Base-by-base conservation (phyloP, 2,797 vertebrate species). In the Acestrorhynchus altus region DNA sequence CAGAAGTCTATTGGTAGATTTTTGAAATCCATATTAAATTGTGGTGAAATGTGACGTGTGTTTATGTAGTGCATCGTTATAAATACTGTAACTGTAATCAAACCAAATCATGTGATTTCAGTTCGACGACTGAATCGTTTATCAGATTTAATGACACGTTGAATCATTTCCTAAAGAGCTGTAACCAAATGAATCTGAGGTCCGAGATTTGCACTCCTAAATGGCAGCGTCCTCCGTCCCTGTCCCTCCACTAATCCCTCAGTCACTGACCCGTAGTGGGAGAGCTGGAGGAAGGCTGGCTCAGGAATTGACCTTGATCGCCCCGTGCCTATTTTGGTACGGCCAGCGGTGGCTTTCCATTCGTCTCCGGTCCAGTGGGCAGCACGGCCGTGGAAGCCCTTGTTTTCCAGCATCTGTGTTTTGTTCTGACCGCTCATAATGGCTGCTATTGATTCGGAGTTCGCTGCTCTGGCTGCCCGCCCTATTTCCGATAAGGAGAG, bases 251-350 rank as follows among this genome's bases (percentile, higher is more conserved):
- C 46, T 82, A 77, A 79, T 81, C 74, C 71, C 18, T 54, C 70
- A 60, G 72, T 79, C 46, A 56, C 52, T 67, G 76, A 60, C 77
- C 47, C 8, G 28, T 39, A 65, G 69, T 76, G 72, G 72, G 74
- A 63, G 74, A 57, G 56, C 67, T 44, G 72, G 26, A 28, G 65
- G 71, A 78, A 78, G 76, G 81, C 78, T 67, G 74, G 59, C 52
- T 42, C 8, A 28, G 73, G 76, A 83, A 77, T 81, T 81, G 78
- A 39, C 74, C 52, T 59, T 59, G 72, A 79, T 74, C 11, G 16
- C 15, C 39, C 44, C 15, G 56, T 60, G 31, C 60, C 57, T 68
- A 20, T 79, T 70, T 49, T 57, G 42, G 52, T 42, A 22, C 39
- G 18, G 39, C 59, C 26, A n/a, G 54, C 8, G 4, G 52, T 18